phyloP scores from a whole-genome alignment of 2,888 invertebrate species.

The Busseola fusca region DNA sequence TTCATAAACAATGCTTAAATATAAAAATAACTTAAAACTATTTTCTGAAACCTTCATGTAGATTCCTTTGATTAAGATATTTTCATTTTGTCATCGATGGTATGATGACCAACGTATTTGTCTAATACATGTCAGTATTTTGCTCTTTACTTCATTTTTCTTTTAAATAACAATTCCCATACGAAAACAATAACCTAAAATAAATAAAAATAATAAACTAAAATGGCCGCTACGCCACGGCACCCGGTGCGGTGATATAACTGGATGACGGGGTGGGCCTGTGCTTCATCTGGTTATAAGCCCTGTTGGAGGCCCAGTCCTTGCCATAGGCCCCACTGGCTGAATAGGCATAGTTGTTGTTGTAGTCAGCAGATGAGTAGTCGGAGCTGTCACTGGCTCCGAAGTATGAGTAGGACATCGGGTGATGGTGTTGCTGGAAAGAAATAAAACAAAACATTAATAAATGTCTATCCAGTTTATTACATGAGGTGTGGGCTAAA shows the following conservation, averaged over 20 bases:
- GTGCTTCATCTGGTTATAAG: slow-evolving; percentile 79
- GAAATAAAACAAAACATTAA: not conserved
- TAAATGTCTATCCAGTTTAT: not conserved
- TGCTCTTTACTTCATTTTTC: too few species aligned
- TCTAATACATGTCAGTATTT: too few species aligned
- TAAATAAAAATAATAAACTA: not conserved
- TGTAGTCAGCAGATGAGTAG: slow-evolving; percentile 81
- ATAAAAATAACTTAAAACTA: not conserved
- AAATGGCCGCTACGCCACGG: slow-evolving; percentile 46
- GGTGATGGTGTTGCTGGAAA: slow-evolving; percentile 75
- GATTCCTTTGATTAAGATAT: not conserved
- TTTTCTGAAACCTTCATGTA: not conserved
- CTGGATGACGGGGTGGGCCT: slow-evolving; percentile 76
- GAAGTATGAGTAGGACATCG: slow-evolving; percentile 81
- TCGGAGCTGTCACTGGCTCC: slow-evolving; percentile 80
- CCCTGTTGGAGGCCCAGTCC: slow-evolving; percentile 86
- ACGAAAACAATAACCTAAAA: not conserved
- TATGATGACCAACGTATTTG: too few species aligned
- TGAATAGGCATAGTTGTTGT: slow-evolving; percentile 78
- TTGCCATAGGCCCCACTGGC: slow-evolving; percentile 81
- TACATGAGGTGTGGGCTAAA: not conserved
- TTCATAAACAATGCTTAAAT: slow-evolving; percentile 8
- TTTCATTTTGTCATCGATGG: too few species aligned
- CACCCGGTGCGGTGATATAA: slow-evolving; percentile 83
- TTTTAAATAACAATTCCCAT: not conserved